phyloP scores from a whole-genome alignment of 2,888 invertebrate species.

The Trimorus sp. region DNA sequence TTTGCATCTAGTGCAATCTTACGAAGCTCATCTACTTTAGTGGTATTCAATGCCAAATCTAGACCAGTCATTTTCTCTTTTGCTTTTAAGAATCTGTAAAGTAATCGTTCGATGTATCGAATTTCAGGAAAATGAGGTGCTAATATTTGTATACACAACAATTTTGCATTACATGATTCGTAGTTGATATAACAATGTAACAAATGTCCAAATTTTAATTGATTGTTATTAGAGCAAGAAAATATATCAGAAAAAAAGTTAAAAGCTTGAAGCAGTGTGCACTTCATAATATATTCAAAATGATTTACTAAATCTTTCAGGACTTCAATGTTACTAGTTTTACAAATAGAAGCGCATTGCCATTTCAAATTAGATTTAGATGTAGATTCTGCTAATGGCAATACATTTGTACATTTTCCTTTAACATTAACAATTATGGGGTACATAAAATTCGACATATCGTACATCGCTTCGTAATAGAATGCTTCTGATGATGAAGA shows the following conservation, averaged over 20 bases:
- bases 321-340: background rate
- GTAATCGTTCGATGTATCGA: background rate
- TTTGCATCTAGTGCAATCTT: constrained; percentile 3
- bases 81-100: constrained; percentile 1
- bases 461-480: constrained; percentile 6
- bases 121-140: constrained; percentile 17
- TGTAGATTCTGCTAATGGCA: background rate
- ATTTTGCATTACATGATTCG: background rate
- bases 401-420: constrained; percentile 12
- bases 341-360: constrained; percentile 10
- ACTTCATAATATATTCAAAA: constrained; percentile 2
- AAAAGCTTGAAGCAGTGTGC: background rate
- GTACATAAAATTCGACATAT: background rate
- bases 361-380: background rate
- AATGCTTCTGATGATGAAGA: constrained; percentile 1
- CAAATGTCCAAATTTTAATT: constrained; percentile 10
- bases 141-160: constrained; percentile 12
- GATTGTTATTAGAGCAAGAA: constrained; percentile 11
- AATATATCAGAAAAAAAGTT: constrained; percentile 9
- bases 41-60: constrained; percentile 4
- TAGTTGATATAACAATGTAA: constrained; percentile 5
- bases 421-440: constrained; percentile 8
- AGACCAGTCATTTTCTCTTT: background rate
- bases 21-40: background rate
- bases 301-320: constrained; percentile 3